These are phyloP conservation scores for Hippoglossus stenolepis DNA, from an alignment of 2,113 vertebrate genomes.

Conservation along the genomic window DNA sequence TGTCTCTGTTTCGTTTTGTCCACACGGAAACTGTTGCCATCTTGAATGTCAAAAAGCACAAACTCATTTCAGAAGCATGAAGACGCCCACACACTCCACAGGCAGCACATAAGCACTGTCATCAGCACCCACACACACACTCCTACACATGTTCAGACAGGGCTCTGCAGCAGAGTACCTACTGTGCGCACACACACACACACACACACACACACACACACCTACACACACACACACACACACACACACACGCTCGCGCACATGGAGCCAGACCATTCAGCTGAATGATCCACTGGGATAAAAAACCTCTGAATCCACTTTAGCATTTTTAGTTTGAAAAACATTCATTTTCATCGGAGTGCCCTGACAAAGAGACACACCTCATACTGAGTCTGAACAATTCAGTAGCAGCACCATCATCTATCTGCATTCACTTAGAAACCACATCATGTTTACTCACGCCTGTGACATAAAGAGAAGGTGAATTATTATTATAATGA, in stretches of 20 bases:
- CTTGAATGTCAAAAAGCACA: slow-evolving; percentile 63
- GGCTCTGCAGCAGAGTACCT: slow-evolving; percentile 26
- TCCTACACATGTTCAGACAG: slow-evolving; percentile 56
- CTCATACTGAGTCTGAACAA: neutral
- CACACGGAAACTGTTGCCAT: slow-evolving; percentile 70
- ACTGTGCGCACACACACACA: slow-evolving; percentile 34
- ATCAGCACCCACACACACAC: slow-evolving; percentile 58
- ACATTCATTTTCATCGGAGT: slow-evolving; percentile 12
- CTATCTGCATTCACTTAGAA: neutral
- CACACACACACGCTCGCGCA: slow-evolving; percentile 1
- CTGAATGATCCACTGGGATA: neutral
- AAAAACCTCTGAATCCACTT: slow-evolving; percentile 24
- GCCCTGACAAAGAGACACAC: neutral
- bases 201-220: neutral
- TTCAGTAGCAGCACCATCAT: neutral
- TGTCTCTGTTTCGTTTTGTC: slow-evolving; percentile 23
- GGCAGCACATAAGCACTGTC: slow-evolving; percentile 59
- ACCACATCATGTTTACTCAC: neutral
- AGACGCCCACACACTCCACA: slow-evolving; percentile 69
- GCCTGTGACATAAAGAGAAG: neutral
- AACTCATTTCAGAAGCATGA: slow-evolving; percentile 60
- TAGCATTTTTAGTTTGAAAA: slow-evolving; percentile 5
- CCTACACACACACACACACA: no score
- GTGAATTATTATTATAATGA: no score
- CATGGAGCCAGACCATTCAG: slow-evolving; percentile 21